Percentiles rank a stretch among this genome's conserved stretches.
These are phyloP conservation scores for Anolis apletophallus DNA, from an alignment of 2,797 vertebrate species.

Conservation along the genomic window DNA sequence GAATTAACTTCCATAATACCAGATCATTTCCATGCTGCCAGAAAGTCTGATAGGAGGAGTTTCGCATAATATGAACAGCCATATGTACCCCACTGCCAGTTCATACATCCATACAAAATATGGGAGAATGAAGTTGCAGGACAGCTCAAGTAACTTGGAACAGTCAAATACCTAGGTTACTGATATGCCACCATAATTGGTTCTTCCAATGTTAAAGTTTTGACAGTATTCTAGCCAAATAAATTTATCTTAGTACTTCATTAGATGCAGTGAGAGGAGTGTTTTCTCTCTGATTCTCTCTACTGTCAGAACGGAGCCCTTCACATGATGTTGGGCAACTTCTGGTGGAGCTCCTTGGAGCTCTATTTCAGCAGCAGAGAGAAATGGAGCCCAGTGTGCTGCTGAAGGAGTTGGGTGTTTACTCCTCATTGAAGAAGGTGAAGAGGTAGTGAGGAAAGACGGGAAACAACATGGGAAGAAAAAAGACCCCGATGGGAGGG, in stretches of 20 bases:
- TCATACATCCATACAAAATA: neutral
- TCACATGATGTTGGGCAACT: no score
- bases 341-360: no score
- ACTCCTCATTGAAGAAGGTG: no score
- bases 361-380: no score
- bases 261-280: no score
- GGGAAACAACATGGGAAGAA: no score
- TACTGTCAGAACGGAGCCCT: no score
- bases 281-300: no score
- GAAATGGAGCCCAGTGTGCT: no score
- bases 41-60: neutral
- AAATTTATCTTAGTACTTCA: neutral
- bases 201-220: neutral
- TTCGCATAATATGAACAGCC: neutral
- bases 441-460: no score
- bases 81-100: neutral
- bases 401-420: no score
- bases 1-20: neutral
- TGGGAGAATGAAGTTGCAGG: neutral
- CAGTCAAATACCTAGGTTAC: neutral
- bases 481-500: no score
- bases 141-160: neutral
- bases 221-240: neutral
- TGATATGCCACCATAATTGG: neutral
- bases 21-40: neutral